Percentiles rank a stretch among this genome's conserved stretches.
These are phyloP conservation scores for Cuculus canorus DNA, from an alignment of 2,797 vertebrate genomes.

Conservation along the genomic window DNA sequence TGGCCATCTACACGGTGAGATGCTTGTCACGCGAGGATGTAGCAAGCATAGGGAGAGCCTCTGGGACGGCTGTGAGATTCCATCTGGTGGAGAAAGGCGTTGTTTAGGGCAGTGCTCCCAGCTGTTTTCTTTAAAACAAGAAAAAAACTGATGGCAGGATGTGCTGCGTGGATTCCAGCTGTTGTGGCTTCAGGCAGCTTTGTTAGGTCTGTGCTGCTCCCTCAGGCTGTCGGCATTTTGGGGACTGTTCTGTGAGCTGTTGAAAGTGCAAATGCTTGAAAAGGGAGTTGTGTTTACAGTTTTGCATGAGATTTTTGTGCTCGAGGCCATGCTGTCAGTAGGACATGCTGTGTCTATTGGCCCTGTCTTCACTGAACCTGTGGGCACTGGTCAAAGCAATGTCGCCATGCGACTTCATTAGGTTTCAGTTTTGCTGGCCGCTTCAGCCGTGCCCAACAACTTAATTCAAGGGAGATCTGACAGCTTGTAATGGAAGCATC, in stretches of 20 bases:
- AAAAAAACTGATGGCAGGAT: not conserved
- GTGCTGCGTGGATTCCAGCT: conserved; percentile 32
- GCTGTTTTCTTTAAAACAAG: not conserved
- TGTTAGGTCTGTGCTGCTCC: not conserved
- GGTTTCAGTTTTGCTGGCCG: not conserved
- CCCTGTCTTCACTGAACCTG: not conserved
- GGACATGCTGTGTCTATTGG: not conserved
- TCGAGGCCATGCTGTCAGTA: not conserved
- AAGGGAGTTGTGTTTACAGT: not conserved
- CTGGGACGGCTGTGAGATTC: not conserved
- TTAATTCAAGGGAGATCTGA: not conserved
- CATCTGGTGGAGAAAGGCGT: not conserved
- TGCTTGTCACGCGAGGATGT: not conserved
- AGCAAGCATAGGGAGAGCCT: not conserved
- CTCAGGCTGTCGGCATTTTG: not conserved
- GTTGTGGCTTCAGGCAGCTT: conserved; percentile 4
- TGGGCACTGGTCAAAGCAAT: not conserved
- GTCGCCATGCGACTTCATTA: rapidly evolving
- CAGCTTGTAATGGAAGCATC: not conserved
- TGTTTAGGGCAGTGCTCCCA: not conserved
- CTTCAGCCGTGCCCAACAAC: not conserved
- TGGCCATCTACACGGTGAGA: conserved; percentile 96
- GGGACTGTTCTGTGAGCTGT: not conserved
- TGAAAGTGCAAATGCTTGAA: not conserved
- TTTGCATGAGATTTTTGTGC: not conserved